phyloP scores from a whole-genome alignment of 2,888 invertebrate species.

The Troides aeacus region DNA sequence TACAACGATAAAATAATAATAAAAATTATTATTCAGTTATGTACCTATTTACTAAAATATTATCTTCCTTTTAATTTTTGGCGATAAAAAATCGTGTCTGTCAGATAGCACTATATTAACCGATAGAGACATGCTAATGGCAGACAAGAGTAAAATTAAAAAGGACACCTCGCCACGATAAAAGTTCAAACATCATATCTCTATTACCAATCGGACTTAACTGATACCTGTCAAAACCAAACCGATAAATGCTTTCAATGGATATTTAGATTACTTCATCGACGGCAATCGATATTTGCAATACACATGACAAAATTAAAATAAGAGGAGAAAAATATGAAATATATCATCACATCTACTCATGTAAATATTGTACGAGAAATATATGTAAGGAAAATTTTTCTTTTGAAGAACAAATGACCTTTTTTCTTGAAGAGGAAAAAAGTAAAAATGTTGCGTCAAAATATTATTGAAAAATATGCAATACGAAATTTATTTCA shows the following conservation, averaged over 20 bases:
- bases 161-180: background rate
- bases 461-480: too few relatives aligned
- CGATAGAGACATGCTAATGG: too few relatives aligned
- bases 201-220: constrained; percentile 8
- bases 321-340: background rate
- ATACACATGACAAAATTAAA: constrained; percentile 8
- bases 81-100: background rate
- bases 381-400: too few relatives aligned
- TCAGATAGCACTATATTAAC: too few relatives aligned
- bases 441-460: too few relatives aligned
- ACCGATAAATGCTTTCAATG: constrained; percentile 21
- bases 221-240: constrained; percentile 14
- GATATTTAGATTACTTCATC: constrained; percentile 22
- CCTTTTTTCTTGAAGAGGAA: too few relatives aligned
- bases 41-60: background rate
- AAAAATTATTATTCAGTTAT: background rate
- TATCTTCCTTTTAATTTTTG: background rate
- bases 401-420: too few relatives aligned
- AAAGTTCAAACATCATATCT: constrained; percentile 10
- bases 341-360: too few relatives aligned
- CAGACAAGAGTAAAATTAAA: background rate
- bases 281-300: constrained; percentile 12
- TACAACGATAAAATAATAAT: too few relatives aligned
- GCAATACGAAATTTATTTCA: too few relatives aligned
- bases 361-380: too few relatives aligned